Evolutionary conservation across 2,888 invertebrate genomes (phyloP).

Genomic region (Nowickia ferox): DNA sequence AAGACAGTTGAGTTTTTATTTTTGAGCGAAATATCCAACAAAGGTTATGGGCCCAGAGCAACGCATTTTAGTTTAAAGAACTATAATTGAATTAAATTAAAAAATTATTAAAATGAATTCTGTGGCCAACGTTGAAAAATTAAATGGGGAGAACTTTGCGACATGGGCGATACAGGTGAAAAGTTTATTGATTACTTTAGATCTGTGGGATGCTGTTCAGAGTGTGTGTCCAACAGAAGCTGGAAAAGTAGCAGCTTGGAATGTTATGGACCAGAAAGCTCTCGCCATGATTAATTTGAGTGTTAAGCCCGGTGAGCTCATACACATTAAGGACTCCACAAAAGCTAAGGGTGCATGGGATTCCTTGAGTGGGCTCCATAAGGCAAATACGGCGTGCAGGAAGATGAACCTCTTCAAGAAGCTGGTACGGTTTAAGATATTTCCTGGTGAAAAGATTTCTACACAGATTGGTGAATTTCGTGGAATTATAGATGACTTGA

Average conservation of each 20-base stretch:
- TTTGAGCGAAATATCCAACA: conserved; percentile 16
- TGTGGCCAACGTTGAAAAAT: conserved; percentile 38
- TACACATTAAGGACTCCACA: conserved; percentile 55
- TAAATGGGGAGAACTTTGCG: conserved; percentile 49
- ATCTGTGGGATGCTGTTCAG: conserved; percentile 41
- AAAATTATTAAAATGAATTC: conserved; percentile 40
- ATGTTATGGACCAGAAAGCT: conserved; percentile 43
- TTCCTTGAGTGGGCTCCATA: conserved; percentile 50
- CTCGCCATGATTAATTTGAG: conserved; percentile 51
- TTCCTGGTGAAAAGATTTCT: conserved; percentile 32
- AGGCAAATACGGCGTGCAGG: conserved; percentile 64
- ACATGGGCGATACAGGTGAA: conserved; percentile 52
- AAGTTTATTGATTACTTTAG: conserved; percentile 50
- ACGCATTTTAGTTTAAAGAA: not conserved
- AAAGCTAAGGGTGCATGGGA: conserved; percentile 46
- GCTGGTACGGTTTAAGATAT: conserved; percentile 43
- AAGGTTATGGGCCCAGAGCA: conserved; percentile 56
- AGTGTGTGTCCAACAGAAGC: conserved; percentile 19
- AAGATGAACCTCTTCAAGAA: conserved; percentile 60
- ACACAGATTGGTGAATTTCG: conserved; percentile 28
- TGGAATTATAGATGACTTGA: not conserved
- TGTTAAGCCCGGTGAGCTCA: conserved; percentile 43
- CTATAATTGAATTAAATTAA: not conserved
- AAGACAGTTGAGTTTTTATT: conserved; percentile 20
- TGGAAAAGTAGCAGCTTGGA: conserved; percentile 20